Evolutionary conservation across 2,797 vertebrate genomes (phyloP).

Genomic region (Sternarchorhynchus goeldii): DNA sequence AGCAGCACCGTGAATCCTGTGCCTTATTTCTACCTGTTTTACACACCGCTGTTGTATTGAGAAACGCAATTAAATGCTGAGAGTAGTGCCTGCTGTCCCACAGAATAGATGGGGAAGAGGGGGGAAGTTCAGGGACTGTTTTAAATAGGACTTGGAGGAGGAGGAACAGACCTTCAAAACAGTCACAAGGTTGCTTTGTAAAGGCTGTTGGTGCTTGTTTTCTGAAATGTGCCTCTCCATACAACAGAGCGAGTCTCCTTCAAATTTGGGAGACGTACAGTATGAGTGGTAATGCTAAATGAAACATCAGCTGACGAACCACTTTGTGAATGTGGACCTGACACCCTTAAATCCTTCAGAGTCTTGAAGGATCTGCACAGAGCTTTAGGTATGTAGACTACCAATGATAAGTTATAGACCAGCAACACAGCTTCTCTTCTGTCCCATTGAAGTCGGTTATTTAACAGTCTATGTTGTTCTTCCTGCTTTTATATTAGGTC

Average conservation of each 20-base stretch:
- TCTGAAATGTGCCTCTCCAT: constrained; percentile 12
- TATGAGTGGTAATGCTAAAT: constrained; percentile 27
- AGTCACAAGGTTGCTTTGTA: constrained; percentile 52
- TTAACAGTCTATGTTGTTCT: constrained; percentile 4
- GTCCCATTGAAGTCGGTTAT: constrained; percentile 27
- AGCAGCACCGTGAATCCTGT: constrained; percentile 28
- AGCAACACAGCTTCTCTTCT: constrained; percentile 19
- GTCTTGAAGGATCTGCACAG: constrained; percentile 8
- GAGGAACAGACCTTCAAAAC: constrained; percentile 47
- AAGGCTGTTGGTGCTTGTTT: constrained; percentile 42
- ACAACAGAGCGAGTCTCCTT: constrained; percentile 17
- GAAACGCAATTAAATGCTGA: constrained; percentile 48
- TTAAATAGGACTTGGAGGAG: constrained; percentile 32
- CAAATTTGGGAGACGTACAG: constrained; percentile 1
- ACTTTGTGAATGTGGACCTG: constrained; percentile 37
- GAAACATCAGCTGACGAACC: constrained; percentile 27
- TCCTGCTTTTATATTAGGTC: constrained; percentile 39
- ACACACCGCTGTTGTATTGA: constrained; percentile 37
- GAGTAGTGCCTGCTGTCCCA: constrained; percentile 20
- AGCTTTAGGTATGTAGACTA: constrained; percentile 1
- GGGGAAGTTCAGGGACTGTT: constrained; percentile 48
- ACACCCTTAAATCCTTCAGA: constrained; percentile 33
- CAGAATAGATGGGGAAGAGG: constrained; percentile 36
- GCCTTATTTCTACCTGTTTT: constrained; percentile 39
- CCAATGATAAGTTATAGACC: constrained; percentile 39